A percentile compares a stretch with the other conserved stretches of the same genome.
These are phyloP conservation scores for Laticauda laticaudata DNA, from an alignment of 2,113 vertebrate genomes.

Conservation along the genomic window DNA sequence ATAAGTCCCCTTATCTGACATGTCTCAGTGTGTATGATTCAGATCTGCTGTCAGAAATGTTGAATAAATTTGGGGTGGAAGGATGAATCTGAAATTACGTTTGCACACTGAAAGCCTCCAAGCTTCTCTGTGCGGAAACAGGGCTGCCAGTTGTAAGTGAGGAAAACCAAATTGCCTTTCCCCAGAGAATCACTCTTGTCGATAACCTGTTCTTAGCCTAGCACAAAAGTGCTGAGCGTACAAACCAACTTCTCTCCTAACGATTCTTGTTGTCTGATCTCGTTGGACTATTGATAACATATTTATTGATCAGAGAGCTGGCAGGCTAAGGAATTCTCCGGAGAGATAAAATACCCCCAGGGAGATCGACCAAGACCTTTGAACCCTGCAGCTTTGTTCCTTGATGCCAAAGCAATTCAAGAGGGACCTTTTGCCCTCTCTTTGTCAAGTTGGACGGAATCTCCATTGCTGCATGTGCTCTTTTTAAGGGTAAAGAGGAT, in stretches of 20 bases:
- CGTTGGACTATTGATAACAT: conserved; percentile 23
- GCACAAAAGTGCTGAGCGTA: conserved; percentile 13
- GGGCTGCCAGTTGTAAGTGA: not conserved
- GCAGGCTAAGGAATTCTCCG: not conserved
- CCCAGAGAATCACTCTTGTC: not conserved
- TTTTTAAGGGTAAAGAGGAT: not conserved
- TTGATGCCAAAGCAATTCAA: not conserved
- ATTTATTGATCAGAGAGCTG: conserved; percentile 17
- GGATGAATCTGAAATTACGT: not conserved
- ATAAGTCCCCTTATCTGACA: not conserved
- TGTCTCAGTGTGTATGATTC: not conserved
- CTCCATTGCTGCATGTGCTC: not conserved
- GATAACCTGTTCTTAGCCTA: not conserved
- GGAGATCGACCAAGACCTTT: not conserved
- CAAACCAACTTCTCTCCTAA: not conserved
- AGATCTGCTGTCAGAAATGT: not conserved
- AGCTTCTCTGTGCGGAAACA: too few relatives aligned
- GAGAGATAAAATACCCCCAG: not conserved
- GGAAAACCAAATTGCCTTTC: not conserved
- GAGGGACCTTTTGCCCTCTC: not conserved
- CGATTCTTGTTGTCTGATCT: conserved; percentile 5
- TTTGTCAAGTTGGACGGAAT: not conserved
- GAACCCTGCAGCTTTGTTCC: not conserved
- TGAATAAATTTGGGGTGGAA: not conserved
- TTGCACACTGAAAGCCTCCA: not conserved